Percentiles rank a stretch among this genome's conserved stretches.
Conservation (phyloP, 2,797 vertebrate species). For the Tadarida brasiliensis region DNA sequence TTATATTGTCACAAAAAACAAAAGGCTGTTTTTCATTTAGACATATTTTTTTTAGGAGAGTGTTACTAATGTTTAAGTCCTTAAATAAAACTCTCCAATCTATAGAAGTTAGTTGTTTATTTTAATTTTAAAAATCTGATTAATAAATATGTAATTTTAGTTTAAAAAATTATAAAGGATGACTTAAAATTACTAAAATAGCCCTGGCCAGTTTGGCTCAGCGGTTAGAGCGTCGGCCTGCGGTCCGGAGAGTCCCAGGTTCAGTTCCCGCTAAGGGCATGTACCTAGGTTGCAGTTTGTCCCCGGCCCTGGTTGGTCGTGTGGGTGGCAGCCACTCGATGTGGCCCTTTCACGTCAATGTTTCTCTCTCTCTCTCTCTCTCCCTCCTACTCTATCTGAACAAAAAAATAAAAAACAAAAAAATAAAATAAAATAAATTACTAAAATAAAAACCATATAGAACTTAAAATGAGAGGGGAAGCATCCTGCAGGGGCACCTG, state of each 20-base stretch:
- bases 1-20: neutral
- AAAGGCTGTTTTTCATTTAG: neutral
- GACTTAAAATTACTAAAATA: slow-evolving; percentile 46
- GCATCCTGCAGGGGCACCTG: neutral
- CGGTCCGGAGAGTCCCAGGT: too few species aligned
- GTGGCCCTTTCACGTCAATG: too few species aligned
- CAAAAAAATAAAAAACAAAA: too few species aligned
- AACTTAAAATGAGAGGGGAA: slow-evolving; percentile 56
- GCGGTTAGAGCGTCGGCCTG: too few species aligned
- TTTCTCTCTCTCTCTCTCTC: too few species aligned
- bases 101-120: slow-evolving; percentile 19
- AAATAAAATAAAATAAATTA: too few species aligned
- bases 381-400: too few species aligned
- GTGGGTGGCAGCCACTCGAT: too few species aligned
- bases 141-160: slow-evolving; percentile 46
- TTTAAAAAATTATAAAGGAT: slow-evolving; percentile 62
- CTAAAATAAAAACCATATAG: slow-evolving; percentile 42
- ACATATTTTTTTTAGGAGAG: neutral
- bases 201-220: too few species aligned
- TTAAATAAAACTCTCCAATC: slow-evolving; percentile 36
- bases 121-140: slow-evolving; percentile 60
- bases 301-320: too few species aligned
- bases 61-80: slow-evolving; percentile 9
- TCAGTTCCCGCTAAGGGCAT: too few species aligned
- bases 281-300: too few species aligned